Percentiles rank a stretch among this genome's conserved stretches.
These are phyloP conservation scores for Ophthalmolycus amberensis DNA, from an alignment of 2,113 vertebrate species.

Conservation along the genomic window DNA sequence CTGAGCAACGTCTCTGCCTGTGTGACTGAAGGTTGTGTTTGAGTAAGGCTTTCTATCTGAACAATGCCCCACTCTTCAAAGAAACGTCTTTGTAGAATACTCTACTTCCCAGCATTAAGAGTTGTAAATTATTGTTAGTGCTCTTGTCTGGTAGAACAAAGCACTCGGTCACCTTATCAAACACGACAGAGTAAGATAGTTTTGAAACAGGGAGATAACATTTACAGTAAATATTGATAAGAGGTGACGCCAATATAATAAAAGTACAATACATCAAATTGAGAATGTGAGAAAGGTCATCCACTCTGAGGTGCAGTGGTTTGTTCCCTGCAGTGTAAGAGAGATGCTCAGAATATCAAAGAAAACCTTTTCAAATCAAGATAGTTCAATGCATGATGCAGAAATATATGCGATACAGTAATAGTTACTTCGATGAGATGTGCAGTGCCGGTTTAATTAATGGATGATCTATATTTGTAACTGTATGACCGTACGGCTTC, in stretches of 20 bases:
- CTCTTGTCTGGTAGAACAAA: background rate
- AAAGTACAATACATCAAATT: background rate
- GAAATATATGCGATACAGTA: background rate
- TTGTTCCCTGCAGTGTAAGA: background rate
- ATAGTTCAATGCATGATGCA: background rate
- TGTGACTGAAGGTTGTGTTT: background rate
- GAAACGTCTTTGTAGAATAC: background rate
- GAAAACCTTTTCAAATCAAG: background rate
- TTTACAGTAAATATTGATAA: conserved; percentile 15
- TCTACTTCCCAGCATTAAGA: background rate
- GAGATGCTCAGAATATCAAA: background rate
- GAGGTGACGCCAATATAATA: background rate
- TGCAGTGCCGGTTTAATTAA: no score
- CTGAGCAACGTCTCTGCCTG: background rate
- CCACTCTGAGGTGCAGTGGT: no score
- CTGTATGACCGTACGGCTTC: background rate
- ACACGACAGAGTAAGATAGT: background rate
- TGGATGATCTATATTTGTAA: background rate
- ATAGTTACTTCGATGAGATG: background rate
- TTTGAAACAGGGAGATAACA: background rate
- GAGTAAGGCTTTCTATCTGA: background rate
- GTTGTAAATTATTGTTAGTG: no score
- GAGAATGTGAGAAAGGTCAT: background rate
- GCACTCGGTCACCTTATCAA: conserved; percentile 4
- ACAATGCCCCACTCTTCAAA: background rate